phyloP scores from a whole-genome alignment of 2,888 invertebrate genomes.

The Drosophila buzzatii region DNA sequence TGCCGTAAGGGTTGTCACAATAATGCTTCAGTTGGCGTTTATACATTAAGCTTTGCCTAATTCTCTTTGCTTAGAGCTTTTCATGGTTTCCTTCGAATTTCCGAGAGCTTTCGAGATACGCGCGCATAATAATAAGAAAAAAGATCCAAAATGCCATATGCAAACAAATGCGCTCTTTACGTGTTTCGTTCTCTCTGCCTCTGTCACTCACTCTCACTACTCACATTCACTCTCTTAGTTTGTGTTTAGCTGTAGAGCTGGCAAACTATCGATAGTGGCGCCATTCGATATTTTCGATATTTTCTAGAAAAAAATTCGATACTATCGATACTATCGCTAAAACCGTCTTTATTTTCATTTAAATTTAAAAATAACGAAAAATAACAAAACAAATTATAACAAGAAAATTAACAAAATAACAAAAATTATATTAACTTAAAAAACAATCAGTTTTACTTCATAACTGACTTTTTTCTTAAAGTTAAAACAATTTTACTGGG shows the following conservation, averaged over 20 bases:
- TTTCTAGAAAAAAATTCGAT: no score
- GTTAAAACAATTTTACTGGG: no score
- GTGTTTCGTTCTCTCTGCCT: not conserved
- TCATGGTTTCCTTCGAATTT: conserved; percentile 21
- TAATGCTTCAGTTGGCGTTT: not conserved
- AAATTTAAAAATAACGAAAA: no score
- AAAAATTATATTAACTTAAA: no score
- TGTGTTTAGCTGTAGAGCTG: not conserved
- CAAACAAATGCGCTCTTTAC: conserved; percentile 23
- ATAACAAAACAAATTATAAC: no score
- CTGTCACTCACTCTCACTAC: not conserved
- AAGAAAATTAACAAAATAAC: no score
- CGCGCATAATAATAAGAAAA: conserved; percentile 10
- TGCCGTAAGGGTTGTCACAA: not conserved
- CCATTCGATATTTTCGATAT: no score
- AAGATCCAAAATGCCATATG: conserved; percentile 45
- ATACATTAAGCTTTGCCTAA: not conserved
- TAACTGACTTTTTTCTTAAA: no score
- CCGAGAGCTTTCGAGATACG: conserved; percentile 25
- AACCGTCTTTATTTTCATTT: no score
- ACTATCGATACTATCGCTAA: no score
- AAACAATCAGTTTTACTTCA: no score
- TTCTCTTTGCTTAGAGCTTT: conserved; percentile 24
- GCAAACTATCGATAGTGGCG: no score
- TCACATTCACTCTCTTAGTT: not conserved